Evolutionary conservation across 2,113 vertebrate species (phyloP).

Genomic region (Lonchura striata): DNA sequence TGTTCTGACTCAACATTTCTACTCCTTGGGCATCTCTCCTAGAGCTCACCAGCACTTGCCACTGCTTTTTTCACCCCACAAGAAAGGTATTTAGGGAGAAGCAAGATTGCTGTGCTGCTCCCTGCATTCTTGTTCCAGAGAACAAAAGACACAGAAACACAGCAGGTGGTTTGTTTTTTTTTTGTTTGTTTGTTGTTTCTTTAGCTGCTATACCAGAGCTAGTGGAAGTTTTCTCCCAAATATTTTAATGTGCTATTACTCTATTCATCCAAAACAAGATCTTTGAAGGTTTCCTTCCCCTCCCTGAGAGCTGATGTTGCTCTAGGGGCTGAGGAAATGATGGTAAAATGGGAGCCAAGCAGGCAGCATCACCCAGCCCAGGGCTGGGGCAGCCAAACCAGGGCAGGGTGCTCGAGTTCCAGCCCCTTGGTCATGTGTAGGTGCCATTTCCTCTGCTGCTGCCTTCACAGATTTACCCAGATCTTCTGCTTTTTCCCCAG

Average conservation of each 20-base stretch:
- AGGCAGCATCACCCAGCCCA: background rate
- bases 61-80: background rate
- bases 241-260: background rate
- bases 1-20: slow-evolving; percentile 33
- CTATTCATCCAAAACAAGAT: background rate
- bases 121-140: background rate
- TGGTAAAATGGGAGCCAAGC: background rate
- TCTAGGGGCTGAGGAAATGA: background rate
- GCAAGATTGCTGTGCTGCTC: background rate
- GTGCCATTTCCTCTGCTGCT: background rate
- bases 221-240: background rate
- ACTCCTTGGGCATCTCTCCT: background rate
- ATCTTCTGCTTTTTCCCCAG: background rate
- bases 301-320: background rate
- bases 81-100: background rate
- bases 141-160: background rate
- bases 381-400: background rate
- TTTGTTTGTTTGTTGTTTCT: background rate
- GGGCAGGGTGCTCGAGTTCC: background rate
- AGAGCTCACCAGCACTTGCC: background rate
- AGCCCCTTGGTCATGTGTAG: fast-evolving
- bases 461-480: background rate
- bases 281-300: background rate
- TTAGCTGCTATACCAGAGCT: background rate
- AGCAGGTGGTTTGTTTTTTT: background rate